These are phyloP conservation scores for Ramphastos sulfuratus DNA, from an alignment of 2,113 vertebrate genomes.

Conservation along the genomic window DNA sequence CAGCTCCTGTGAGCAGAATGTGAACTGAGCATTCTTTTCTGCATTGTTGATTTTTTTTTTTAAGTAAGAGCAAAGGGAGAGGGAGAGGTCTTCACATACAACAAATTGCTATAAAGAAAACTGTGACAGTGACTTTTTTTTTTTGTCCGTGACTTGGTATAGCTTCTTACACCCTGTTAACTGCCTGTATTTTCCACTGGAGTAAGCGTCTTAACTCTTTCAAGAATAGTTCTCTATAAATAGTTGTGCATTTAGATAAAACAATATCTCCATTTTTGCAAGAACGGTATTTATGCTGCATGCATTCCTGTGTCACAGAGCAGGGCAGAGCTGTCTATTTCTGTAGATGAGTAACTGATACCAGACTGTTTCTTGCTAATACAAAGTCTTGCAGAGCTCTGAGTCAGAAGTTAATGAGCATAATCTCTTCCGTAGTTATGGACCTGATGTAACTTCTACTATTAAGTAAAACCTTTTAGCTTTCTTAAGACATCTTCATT, in stretches of 20 bases:
- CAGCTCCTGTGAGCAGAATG: neutral
- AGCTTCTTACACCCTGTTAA: neutral
- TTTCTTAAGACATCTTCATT: neutral
- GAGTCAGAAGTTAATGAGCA: neutral
- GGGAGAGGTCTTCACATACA: neutral
- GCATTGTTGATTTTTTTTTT: neutral
- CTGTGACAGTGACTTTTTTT: neutral
- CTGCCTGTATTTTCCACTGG: neutral
- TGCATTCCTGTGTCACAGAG: neutral
- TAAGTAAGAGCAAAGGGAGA: neutral
- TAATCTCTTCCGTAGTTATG: neutral
- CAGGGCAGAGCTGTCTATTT: neutral
- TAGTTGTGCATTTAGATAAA: neutral
- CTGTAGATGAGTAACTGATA: neutral
- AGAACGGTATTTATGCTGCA: neutral
- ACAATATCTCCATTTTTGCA: neutral
- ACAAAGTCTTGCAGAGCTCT: neutral
- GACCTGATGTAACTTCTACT: neutral
- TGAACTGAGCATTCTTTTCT: neutral
- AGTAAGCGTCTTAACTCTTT: neutral
- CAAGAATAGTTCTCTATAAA: neutral
- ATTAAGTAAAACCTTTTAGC: neutral
- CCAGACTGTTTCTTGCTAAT: neutral
- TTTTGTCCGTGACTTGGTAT: neutral
- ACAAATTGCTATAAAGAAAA: neutral